Conservation (phyloP, 1,140 invertebrate species). For the Drosophila azteca region DNA sequence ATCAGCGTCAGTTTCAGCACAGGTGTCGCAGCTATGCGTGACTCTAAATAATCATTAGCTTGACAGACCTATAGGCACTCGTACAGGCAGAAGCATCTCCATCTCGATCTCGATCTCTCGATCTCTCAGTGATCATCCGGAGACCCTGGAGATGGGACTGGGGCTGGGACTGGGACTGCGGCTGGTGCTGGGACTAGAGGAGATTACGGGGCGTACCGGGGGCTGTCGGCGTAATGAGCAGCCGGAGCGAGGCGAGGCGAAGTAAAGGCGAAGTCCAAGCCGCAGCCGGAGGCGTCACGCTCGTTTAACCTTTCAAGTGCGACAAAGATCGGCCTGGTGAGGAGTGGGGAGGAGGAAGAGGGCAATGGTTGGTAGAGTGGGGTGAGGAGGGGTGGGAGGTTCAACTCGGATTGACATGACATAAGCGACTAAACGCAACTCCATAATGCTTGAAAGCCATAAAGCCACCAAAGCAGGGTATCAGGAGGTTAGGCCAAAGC, state of each 20-base stretch:
- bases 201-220: constrained; percentile 24
- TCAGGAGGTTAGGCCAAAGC: constrained; percentile 8
- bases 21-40: constrained; percentile 54
- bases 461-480: constrained; percentile 33
- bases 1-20: neutral
- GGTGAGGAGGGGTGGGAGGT: neutral
- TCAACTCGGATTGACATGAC: constrained; percentile 44
- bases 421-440: constrained; percentile 56
- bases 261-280: constrained; percentile 42
- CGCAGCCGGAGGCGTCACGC: constrained; percentile 42
- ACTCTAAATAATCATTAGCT: constrained; percentile 43
- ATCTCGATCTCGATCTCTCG: neutral
- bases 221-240: constrained; percentile 20
- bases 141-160: constrained; percentile 3
- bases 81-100: neutral
- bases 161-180: too few species aligned
- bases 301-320: constrained; percentile 67
- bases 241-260: neutral
- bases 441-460: constrained; percentile 16
- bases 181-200: neutral
- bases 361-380: neutral
- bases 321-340: constrained; percentile 23
- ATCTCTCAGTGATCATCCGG: constrained; percentile 7
- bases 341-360: constrained; percentile 1
- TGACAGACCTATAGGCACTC: constrained; percentile 1